Evolutionary conservation across 2,113 vertebrate genomes (phyloP).

Genomic region (Litocranius walleri): DNA sequence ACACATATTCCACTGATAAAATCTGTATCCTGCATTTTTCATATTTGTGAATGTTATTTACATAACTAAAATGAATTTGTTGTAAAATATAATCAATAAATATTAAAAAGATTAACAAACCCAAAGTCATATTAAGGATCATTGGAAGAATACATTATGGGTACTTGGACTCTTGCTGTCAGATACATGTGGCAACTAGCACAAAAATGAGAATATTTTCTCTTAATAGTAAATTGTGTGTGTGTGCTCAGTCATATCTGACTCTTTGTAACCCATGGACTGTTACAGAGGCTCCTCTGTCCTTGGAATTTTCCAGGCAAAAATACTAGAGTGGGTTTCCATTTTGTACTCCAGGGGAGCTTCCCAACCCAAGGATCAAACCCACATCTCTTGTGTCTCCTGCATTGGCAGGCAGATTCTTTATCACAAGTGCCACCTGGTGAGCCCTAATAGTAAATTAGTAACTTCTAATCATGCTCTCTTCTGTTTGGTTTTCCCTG

Average conservation of each 20-base stretch:
- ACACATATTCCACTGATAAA: background rate
- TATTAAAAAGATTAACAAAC: slow-evolving; percentile 21
- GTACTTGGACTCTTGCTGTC: background rate
- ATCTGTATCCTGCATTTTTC: background rate
- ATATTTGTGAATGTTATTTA: background rate
- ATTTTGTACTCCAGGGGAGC: background rate
- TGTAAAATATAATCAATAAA: slow-evolving; percentile 33
- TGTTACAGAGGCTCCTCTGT: background rate
- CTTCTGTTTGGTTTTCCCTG: background rate
- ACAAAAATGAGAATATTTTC: background rate
- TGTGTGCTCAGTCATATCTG: background rate
- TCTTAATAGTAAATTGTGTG: background rate
- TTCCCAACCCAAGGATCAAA: background rate
- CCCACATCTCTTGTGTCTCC: background rate
- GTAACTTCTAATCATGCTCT: background rate
- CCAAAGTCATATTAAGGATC: background rate
- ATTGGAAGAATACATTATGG: background rate
- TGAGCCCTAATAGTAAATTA: background rate
- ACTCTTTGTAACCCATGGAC: background rate
- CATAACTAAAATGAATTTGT: slow-evolving; percentile 42
- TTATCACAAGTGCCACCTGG: background rate
- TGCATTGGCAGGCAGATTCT: background rate
- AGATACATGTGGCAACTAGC: background rate
- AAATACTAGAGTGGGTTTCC: background rate
- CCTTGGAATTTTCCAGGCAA: background rate